Evolutionary conservation across 2,113 vertebrate species (phyloP), one percentile per base, ranked within the genome.

Genomic region (Leucopsar rothschildi): DNA sequence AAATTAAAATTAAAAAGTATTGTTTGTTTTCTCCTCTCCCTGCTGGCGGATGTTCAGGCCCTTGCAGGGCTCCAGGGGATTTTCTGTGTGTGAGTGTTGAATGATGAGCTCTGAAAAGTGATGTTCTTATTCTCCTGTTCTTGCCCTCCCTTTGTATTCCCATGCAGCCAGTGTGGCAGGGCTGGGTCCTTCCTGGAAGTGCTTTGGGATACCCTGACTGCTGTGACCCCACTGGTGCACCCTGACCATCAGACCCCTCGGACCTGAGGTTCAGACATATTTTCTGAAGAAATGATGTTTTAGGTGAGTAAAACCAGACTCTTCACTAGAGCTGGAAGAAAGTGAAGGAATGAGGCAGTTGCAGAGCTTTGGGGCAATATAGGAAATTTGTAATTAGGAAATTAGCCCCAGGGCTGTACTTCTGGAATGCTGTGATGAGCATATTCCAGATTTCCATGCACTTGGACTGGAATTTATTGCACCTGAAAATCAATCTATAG

Each of bases 101-200:
- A n/a, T 13, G 50, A 80, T 59, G 66, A 45, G 70, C 50, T 90
- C 59, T 68, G 55, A 77, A 80, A 60, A 55, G 79, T 9, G 25
- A 31, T 3, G 2, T 31, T 82, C 50, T n/a, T 55, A 25, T 49
- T 73, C 59, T 47, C 45, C 73, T 83, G 33, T 40, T 40, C 40
- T 42, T 42, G 40, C 40, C 29, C 31, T 72, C 25, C n/a, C 14
- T 71, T 40, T 35, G 45, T 45, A 2, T 25, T 52, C 31, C 25
- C 8, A 1, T 1, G 14, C 45, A 50, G 31, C 4, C 7, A 1
- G 29, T 1, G 6, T 29, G 9, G 17, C 71, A 56, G 56, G 57
- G 49, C 78, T 73, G 40, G 22, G 39, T 13, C 60, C 68, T 33
- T 60, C n/a, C 79, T 45, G 31, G 11, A 9, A 9, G 7, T 5